Conservation (phyloP, 2,797 vertebrate genomes). For the Hipposideros larvatus region DNA sequence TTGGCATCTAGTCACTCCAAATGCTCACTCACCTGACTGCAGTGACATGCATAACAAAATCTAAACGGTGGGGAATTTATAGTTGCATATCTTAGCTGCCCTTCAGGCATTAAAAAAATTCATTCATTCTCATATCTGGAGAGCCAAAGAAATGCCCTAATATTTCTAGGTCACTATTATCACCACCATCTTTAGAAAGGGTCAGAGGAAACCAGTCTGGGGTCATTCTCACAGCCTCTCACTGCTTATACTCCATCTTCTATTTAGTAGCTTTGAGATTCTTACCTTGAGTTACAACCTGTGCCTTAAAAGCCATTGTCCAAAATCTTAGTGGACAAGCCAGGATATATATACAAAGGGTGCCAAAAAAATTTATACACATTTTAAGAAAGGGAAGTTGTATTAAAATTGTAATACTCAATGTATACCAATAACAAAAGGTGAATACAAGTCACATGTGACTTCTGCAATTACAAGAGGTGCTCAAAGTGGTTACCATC, state of each 20-base stretch:
- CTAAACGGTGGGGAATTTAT: background rate
- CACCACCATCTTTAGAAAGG: background rate
- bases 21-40: background rate
- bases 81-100: background rate
- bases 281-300: background rate
- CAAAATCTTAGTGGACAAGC: slow-evolving; percentile 29
- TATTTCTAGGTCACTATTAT: background rate
- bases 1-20: background rate
- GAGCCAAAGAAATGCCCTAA: background rate
- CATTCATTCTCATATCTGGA: background rate
- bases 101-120: background rate
- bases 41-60: background rate
- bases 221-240: background rate
- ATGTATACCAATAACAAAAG: too few species aligned
- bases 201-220: background rate
- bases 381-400: too few species aligned
- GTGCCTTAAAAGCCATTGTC: background rate
- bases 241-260: background rate
- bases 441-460: too few species aligned
- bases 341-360: background rate
- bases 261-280: slow-evolving; percentile 28
- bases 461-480: too few species aligned
- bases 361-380: too few species aligned
- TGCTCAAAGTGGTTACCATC: too few species aligned
- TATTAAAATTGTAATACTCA: too few species aligned